Conservation (phyloP, 2,797 vertebrate species). For the Gorsachius magnificus region DNA sequence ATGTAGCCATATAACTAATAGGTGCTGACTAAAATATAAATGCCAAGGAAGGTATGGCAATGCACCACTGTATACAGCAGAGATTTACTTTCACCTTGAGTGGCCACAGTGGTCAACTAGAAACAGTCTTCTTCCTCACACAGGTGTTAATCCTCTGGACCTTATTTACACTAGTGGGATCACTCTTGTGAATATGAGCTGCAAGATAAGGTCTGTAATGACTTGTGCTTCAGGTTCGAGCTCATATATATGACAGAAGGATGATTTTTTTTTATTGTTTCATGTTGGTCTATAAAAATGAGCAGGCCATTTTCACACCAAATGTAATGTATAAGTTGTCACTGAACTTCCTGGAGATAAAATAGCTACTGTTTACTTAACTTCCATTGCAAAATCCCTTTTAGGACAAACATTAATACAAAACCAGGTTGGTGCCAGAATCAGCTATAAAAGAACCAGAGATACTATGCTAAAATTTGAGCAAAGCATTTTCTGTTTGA, state of each 20-base stretch:
- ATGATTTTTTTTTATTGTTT: not conserved
- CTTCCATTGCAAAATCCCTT: not conserved
- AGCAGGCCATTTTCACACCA: not conserved
- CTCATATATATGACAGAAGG: not conserved
- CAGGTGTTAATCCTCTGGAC: not conserved
- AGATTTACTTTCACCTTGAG: not conserved
- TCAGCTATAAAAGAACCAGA: not conserved
- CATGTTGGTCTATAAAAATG: not conserved
- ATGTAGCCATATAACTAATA: not conserved
- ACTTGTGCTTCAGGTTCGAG: not conserved
- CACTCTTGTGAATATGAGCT: not conserved
- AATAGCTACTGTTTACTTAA: not conserved
- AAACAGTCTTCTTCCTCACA: not conserved
- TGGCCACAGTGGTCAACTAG: not conserved
- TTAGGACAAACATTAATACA: not conserved
- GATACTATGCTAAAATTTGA: not conserved
- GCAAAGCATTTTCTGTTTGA: not conserved
- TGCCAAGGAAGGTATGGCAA: not conserved
- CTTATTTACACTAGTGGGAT: not conserved
- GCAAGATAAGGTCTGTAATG: not conserved
- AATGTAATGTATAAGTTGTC: not conserved
- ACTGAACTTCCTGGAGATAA: not conserved
- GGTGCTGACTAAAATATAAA: not conserved
- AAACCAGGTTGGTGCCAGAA: not conserved
- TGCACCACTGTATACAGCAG: not conserved